phyloP scores from a whole-genome alignment of 2,797 vertebrate genomes.

The Ibycter americanus region DNA sequence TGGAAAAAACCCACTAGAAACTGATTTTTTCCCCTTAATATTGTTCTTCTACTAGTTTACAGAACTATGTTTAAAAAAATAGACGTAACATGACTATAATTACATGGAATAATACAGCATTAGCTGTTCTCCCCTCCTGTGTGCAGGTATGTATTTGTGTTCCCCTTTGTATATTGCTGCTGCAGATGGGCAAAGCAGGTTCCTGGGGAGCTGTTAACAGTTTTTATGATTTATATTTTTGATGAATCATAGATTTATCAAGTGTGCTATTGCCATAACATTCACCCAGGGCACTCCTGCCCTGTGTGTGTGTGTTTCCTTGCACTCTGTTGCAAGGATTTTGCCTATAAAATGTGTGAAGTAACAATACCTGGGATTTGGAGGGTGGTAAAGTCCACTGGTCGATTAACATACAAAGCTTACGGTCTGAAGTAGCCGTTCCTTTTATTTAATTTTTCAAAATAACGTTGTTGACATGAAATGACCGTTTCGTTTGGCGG shows the following conservation, averaged over 20 bases:
- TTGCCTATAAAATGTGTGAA: rapidly evolving
- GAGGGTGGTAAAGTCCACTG: not conserved
- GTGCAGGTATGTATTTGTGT: rapidly evolving
- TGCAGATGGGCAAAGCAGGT: not conserved
- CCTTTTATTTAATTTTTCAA: not conserved
- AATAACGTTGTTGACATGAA: rapidly evolving
- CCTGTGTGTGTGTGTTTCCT: not conserved
- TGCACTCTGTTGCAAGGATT: not conserved
- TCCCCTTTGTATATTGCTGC: not conserved
- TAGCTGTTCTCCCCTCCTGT: not conserved
- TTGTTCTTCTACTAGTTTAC: not conserved
- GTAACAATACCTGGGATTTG: not conserved
- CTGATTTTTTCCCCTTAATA: not conserved
- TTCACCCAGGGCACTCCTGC: not conserved
- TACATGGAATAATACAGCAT: rapidly evolving
- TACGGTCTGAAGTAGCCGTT: not conserved
- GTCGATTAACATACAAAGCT: not conserved
- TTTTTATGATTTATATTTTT: not conserved
- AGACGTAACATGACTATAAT: not conserved
- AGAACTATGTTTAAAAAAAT: not conserved
- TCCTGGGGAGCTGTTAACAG: not conserved
- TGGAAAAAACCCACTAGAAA: not conserved
- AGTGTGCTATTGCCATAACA: not conserved
- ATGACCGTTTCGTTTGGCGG: rapidly evolving
- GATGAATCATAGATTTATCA: not conserved